Base-by-base conservation (phyloP, 2,888 invertebrate species). In the Eupithecia subumbrata region DNA sequence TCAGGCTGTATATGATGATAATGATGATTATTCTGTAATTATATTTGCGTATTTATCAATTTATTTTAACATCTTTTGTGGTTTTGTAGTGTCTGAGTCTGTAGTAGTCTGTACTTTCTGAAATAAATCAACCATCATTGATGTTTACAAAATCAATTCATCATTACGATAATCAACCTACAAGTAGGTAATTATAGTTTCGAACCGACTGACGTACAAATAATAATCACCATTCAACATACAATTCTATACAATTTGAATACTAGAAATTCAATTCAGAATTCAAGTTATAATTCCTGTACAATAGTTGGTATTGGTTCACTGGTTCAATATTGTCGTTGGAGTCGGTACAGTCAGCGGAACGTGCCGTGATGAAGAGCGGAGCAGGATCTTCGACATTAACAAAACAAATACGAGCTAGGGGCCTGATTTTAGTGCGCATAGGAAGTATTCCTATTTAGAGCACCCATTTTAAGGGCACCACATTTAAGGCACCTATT, bases 291-390 rank as follows among this genome's bases (percentile, higher is more conserved):
- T 56, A 60, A 25, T 60, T 56, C 22, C 56, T 52, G 22, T 56
- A 56, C n/a, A 56, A 56, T 22, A 56, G 60, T 56, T 25, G 25
- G 25, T 60, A n/a, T 60, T 60, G 60, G 60, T 60, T 60, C 25
- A 60, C 25, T 60, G 60, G 60, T 60, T 60, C 60, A 25, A 60
- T 60, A 25, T 25, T 60, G 25, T 25, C 22, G 14, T 25, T 60
- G 60, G 56, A 60, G 25, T 60, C 0, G 60, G 12, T n/a, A 52
- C 56, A 56, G n/a, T 22, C 56, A 18, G 56, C 12, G 25, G 12
- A 60, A 25, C 22, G 60, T 60, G 60, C 60, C 60, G 56, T 14
- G 60, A 22, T 60, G 25, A 25, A 25, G 14, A 12, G 25, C 25
- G 5, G 25, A 12, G 5, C 25, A 9, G 5, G 12, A 25, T 60